Conservation (phyloP, 2,888 invertebrate species). For the Ornithoptera alexandrae region DNA sequence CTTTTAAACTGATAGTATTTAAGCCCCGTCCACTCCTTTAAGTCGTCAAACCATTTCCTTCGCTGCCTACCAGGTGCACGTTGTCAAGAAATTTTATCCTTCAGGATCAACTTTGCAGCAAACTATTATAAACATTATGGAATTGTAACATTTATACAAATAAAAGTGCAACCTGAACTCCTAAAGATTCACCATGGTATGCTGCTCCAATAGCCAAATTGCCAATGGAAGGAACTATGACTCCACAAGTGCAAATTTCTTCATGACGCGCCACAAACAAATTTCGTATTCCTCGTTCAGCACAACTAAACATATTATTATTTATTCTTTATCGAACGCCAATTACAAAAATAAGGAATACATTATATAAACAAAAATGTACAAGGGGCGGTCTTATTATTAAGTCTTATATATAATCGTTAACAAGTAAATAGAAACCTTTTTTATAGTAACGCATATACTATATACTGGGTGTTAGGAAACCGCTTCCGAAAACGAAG, state of each 20-base stretch:
- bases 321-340: no score
- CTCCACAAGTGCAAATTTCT: constrained; percentile 51
- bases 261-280: constrained; percentile 51
- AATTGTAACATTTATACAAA: not conserved
- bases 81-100: no score
- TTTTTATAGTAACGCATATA: not conserved
- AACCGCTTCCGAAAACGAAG: no score
- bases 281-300: constrained; percentile 68
- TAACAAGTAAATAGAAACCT: not conserved
- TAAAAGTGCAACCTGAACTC: constrained; percentile 55
- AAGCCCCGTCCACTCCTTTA: no score
- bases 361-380: no score
- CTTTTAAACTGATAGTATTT: no score
- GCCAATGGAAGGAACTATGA: constrained; percentile 68
- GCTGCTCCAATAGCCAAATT: constrained; percentile 69
- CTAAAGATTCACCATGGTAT: constrained; percentile 63
- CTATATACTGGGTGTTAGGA: not conserved
- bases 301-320: constrained; percentile 47
- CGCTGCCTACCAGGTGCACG: no score
- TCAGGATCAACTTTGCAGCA: no score
- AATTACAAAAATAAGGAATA: no score
- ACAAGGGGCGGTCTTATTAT: no score
- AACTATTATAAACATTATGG: not conserved
- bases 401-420: not conserved
- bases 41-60: no score